Evolutionary conservation across 2,113 vertebrate genomes (phyloP).

Genomic region (Engraulis encrasicolus): DNA sequence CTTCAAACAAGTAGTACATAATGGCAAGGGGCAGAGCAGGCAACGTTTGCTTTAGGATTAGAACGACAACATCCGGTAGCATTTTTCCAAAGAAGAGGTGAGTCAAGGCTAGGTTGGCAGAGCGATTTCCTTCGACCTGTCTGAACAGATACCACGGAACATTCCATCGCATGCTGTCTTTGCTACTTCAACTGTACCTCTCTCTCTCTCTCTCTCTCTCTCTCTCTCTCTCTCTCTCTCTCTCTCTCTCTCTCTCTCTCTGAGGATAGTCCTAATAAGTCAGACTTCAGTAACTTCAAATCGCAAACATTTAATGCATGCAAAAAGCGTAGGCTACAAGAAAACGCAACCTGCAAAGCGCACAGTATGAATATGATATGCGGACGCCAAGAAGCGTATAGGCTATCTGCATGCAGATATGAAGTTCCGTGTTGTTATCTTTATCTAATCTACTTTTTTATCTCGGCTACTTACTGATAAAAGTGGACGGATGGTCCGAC

Average conservation of each 20-base stretch:
- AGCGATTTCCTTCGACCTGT: not conserved
- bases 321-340: too few species aligned
- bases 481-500: not conserved
- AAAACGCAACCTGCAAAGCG: not conserved
- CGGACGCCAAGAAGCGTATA: not conserved
- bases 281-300: too few species aligned
- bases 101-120: too few species aligned
- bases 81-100: not conserved
- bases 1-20: too few species aligned
- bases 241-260: too few species aligned
- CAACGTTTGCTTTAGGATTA: not conserved
- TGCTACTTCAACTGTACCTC: too few species aligned
- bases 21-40: too few species aligned
- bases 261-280: too few species aligned
- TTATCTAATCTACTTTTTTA: too few species aligned
- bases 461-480: not conserved
- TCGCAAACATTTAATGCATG: too few species aligned
- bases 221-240: too few species aligned
- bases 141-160: not conserved
- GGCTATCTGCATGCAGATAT: not conserved
- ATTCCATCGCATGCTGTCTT: not conserved
- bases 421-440: not conserved
- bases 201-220: too few species aligned
- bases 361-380: not conserved
- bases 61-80: not conserved